Evolutionary conservation across 2,888 invertebrate species (phyloP).

Genomic region (Eustalomyia histrio): DNA sequence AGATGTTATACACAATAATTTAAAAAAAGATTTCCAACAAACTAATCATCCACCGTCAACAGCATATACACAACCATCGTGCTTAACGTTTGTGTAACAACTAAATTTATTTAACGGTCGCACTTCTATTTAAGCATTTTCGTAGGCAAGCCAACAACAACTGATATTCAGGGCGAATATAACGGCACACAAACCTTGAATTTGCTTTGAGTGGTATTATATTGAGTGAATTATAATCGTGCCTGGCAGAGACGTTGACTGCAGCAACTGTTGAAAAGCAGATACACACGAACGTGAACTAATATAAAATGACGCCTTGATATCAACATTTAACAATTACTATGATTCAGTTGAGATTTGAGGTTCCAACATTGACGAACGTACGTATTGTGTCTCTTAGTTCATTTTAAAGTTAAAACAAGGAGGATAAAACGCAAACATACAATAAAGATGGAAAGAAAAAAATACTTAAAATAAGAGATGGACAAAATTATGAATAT

Average conservation of each 20-base stretch:
- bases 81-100: slow-evolving; percentile 7
- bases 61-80: slow-evolving; percentile 1
- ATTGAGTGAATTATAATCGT: slow-evolving; percentile 45
- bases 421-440: slow-evolving; percentile 19
- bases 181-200: slow-evolving; percentile 29
- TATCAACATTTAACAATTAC: slow-evolving; percentile 52
- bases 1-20: not conserved
- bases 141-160: slow-evolving; percentile 5
- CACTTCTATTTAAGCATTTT: slow-evolving; percentile 60
- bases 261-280: not conserved
- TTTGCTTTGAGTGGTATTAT: slow-evolving; percentile 28
- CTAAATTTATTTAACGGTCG: slow-evolving; percentile 22
- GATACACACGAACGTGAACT: slow-evolving; percentile 26
- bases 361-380: slow-evolving; percentile 55
- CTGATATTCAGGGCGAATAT: slow-evolving; percentile 60
- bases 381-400: slow-evolving; percentile 30
- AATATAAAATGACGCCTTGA: slow-evolving; percentile 34
- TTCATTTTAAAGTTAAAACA: slow-evolving; percentile 26
- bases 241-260: not conserved
- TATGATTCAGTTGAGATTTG: slow-evolving; percentile 62
- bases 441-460: not conserved
- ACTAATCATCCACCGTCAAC: slow-evolving; percentile 10
- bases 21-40: not conserved
- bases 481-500: not conserved
- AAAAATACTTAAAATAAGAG: not conserved